phyloP scores from a whole-genome alignment of 2,888 invertebrate genomes.

The Xanthia icteritia region DNA sequence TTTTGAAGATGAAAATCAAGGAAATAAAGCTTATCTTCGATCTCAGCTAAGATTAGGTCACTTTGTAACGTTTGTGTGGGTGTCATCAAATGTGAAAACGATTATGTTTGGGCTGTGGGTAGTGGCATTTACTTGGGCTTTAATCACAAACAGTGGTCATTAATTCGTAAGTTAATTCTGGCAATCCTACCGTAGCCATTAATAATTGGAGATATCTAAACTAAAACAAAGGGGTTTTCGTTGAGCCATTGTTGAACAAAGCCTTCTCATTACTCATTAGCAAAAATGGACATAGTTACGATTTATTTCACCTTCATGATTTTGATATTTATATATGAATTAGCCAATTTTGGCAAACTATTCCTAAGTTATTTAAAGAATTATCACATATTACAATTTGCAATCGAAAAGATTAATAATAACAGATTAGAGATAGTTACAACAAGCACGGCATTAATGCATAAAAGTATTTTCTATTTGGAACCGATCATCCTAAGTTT shows the following conservation, averaged over 20 bases:
- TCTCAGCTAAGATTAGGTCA: neutral
- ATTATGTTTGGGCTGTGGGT: neutral
- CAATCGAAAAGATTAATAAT: neutral
- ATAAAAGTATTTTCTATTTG: neutral
- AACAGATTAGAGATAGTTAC: neutral
- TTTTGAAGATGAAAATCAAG: neutral
- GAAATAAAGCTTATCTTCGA: neutral
- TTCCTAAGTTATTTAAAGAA: neutral
- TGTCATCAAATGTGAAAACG: neutral
- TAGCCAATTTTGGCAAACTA: neutral
- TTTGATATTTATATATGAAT: neutral
- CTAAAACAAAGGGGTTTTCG: neutral
- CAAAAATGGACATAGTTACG: neutral
- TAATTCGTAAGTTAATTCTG: neutral
- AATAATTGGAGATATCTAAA: neutral
- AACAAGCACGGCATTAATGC: neutral
- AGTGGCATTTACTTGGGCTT: too few species aligned
- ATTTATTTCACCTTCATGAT: neutral
- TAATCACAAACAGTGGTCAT: neutral
- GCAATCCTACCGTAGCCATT: neutral
- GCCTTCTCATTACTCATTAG: neutral
- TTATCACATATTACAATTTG: neutral
- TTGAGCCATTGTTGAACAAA: neutral
- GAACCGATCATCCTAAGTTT: too few species aligned
- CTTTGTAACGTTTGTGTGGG: neutral